Base-by-base conservation (phyloP, 2,797 vertebrate genomes). In the Sebastes diploproa region DNA sequence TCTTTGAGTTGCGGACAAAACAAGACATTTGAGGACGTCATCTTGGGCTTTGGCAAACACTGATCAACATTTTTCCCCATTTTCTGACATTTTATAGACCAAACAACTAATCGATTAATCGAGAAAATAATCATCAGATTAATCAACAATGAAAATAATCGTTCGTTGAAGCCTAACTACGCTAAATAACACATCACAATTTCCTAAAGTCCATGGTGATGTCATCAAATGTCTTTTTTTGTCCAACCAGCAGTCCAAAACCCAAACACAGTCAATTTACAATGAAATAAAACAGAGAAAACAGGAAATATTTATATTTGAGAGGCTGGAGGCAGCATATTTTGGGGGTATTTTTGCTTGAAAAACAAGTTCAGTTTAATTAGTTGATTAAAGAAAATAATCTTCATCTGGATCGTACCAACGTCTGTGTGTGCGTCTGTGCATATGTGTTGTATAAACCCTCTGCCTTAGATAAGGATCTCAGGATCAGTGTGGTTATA, bases 401-500 rank as follows among this genome's bases (percentile, higher is more conserved):
- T 77, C 60, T 67, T 54, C 2, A 60, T 77, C 38, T 81, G 4
- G 16, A 32, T 71, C 42, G 29, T 54, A 55, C 36, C 6, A 25
- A 32, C 38, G 67, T 64, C 36, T 16, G 32, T 52, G 54, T 60
- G 25, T 55, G 64, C 9, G 1, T 80, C 62, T 62, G 80, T 1
- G 14, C 14, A 29, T 59, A 27, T 59, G 56, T 25, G 36, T 20
- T 52, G 74, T 60, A 83, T 83, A 86, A 86, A 67, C 82, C 82
- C 82, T 71, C 68, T 69, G 75, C 77, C 78, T 91, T 86, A 88
- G 89, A 94, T 91, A 91, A 91, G 60, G 80, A 90, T 93, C 85
- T 89, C 80, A 88, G 89, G 94, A 96, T 95, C 94, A 93, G 91
- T 90, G 89, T 80, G 88, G 89, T 94, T 96, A 80, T 88, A 95